Base-by-base conservation (phyloP, 2,113 vertebrate genomes). In the Garra rufa region DNA sequence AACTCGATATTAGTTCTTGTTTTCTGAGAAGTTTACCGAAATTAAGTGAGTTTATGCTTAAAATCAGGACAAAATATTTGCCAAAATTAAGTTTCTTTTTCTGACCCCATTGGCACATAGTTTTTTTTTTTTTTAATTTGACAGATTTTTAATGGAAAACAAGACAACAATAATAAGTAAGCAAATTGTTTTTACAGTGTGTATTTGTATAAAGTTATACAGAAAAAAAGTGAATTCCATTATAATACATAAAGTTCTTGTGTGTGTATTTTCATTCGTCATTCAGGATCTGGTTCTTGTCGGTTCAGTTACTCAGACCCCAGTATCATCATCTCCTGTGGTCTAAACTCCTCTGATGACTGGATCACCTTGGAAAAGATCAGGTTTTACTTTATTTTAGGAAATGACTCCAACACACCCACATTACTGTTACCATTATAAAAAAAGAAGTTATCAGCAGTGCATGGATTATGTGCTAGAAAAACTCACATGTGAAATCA, bases 301-400 rank as follows among this genome's bases (percentile, higher is more conserved):
- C 96, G 96, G 69, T 99, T 97, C 87, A 99, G 97, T 92, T 99
- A 98, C 88, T 97, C 97, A 52, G 98, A 99, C 91, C 97, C 98
- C 88, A 95, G 91, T 91, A 98, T 99, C 91, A 92, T 91, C 0
- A 96, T 99, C 84, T 97, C 96, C 38, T 99, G 95, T 89, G 94
- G 95, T 85, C 96, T 95, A 89, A 96, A 97, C 91, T 94, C 91
- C 87, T 96, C 96, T 55, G 94, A 94, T 67, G 95, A 96, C 89
- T 99, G 98, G 98, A 96, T 94, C 91, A 94, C 95, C 87, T 92
- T 99, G 91, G 97, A 98, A 91, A 97, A 94, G 94, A 98, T 99
- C 93, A 97, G 97, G 98, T 99, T 91, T 81, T 57, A 43, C 34
- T 38, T 69, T 41, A 70, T 41, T 38, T 70, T 41, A 70, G 67